These are phyloP conservation scores for Sicus ferrugineus DNA, from an alignment of 2,888 invertebrate genomes.

Conservation along the genomic window DNA sequence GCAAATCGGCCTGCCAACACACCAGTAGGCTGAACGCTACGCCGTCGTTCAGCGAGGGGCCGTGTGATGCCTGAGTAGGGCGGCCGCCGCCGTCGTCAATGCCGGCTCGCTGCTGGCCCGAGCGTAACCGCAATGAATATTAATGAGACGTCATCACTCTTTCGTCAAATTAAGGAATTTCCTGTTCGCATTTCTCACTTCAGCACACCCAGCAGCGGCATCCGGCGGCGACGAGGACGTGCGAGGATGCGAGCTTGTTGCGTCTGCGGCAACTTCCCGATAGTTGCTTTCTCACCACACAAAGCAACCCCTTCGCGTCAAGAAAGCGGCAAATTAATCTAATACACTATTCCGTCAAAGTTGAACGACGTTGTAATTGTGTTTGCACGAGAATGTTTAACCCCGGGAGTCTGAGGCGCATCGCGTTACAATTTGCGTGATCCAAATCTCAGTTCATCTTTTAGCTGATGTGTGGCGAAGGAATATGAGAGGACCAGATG, in stretches of 20 bases:
- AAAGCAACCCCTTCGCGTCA: slow-evolving; percentile 53
- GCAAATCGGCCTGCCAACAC: slow-evolving; percentile 21
- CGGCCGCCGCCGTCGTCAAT: neutral
- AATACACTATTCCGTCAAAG: slow-evolving; percentile 28
- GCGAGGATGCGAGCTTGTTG: slow-evolving; percentile 36
- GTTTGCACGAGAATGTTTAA: neutral
- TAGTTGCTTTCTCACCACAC: slow-evolving; percentile 59
- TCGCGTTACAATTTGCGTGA: neutral
- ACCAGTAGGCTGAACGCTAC: no score
- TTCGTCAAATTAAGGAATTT: slow-evolving; percentile 60
- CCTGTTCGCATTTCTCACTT: slow-evolving; percentile 26
- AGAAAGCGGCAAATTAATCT: slow-evolving; percentile 22
- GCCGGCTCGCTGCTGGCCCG: neutral
- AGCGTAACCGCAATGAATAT: slow-evolving; percentile 61
- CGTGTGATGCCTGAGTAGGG: neutral
- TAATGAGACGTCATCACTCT: slow-evolving; percentile 65
- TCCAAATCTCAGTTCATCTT: no score
- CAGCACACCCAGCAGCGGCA: slow-evolving; percentile 12
- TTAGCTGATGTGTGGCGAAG: no score
- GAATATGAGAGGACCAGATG: no score
- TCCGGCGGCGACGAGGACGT: slow-evolving; percentile 36
- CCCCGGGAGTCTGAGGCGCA: neutral
- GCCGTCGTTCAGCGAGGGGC: neutral
- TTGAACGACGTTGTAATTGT: slow-evolving; percentile 3
- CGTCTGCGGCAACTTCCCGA: slow-evolving; percentile 57